These are phyloP conservation scores for Halcyon senegalensis DNA, from an alignment of 2,113 vertebrate genomes.

Conservation along the genomic window DNA sequence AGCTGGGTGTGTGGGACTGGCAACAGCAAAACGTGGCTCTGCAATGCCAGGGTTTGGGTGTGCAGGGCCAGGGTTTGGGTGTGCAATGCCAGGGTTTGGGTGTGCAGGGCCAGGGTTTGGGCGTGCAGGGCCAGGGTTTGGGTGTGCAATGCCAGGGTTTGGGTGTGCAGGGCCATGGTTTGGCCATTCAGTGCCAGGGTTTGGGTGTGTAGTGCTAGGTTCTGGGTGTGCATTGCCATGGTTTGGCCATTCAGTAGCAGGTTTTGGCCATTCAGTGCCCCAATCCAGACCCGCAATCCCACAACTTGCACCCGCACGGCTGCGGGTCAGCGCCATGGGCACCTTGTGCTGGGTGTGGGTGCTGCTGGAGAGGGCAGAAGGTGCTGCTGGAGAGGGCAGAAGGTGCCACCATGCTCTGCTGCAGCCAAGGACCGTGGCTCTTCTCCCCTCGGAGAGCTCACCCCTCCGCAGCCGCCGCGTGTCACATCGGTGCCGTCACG, in stretches of 20 bases:
- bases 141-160: not conserved
- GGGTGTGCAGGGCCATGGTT: not conserved
- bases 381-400: not conserved
- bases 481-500: not conserved
- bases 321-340: not conserved
- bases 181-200: not conserved
- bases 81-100: not conserved
- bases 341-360: not conserved
- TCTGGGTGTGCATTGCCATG: accelerated
- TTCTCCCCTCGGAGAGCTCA: accelerated
- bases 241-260: no score
- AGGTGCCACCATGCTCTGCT: accelerated
- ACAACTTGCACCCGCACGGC: accelerated
- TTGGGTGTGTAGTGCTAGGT: accelerated
- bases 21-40: not conserved
- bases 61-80: not conserved
- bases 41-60: no score
- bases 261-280: not conserved
- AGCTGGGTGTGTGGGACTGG: no score
- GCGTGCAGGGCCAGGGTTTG: not conserved
- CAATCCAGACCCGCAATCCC: not conserved
- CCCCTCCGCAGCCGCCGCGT: not conserved
- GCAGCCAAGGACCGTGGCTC: accelerated
- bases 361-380: not conserved
- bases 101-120: no score